Evolutionary conservation across 2,113 vertebrate genomes (phyloP).

Genomic region (Limnothrissa miodon): DNA sequence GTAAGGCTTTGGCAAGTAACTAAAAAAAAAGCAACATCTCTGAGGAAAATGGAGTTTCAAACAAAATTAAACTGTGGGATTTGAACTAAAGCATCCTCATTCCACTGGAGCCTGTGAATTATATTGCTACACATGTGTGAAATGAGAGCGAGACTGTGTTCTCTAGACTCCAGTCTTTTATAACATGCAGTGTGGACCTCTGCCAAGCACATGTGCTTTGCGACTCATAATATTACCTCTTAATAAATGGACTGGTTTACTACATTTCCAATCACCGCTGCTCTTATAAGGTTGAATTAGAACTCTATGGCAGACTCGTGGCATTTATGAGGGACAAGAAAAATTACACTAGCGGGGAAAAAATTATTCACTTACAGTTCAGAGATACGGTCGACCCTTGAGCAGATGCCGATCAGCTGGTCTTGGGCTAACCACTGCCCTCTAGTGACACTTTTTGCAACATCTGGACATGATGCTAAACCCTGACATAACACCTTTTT

Average conservation of each 20-base stretch:
- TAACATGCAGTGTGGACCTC: not conserved
- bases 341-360: not conserved
- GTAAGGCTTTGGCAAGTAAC: not conserved
- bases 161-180: slow-evolving; percentile 9
- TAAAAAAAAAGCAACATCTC: not conserved
- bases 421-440: not conserved
- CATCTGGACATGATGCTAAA: not conserved
- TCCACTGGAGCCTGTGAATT: not conserved
- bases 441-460: not conserved
- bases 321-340: slow-evolving; percentile 10
- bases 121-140: slow-evolving; percentile 7
- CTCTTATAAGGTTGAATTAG: slow-evolving; percentile 2
- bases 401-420: not conserved
- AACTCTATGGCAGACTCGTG: not conserved
- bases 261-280: slow-evolving; percentile 9
- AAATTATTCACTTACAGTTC: not conserved
- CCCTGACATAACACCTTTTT: not conserved
- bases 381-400: not conserved
- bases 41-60: not conserved
- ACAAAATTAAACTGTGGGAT: not conserved
- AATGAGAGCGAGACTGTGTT: not conserved
- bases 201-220: slow-evolving; percentile 15
- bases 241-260: slow-evolving; percentile 14
- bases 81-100: not conserved
- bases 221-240: slow-evolving; percentile 11